These are phyloP conservation scores for Megaceryle torquata DNA, from an alignment of 2,113 vertebrate species.

Conservation along the genomic window DNA sequence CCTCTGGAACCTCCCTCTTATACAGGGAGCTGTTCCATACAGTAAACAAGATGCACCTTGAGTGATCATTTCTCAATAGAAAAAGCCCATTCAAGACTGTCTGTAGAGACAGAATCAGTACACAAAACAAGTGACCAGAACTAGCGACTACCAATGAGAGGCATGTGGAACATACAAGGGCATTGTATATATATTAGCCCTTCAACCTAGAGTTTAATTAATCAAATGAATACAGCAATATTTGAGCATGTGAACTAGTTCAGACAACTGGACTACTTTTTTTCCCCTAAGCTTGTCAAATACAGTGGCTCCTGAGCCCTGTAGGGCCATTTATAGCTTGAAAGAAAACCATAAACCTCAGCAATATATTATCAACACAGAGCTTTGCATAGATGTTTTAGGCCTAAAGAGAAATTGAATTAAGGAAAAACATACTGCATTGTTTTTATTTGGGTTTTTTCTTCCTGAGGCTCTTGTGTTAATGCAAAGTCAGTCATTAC, in stretches of 20 bases:
- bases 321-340: background rate
- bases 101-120: background rate
- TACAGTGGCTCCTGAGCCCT: background rate
- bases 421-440: background rate
- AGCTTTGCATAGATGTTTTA: background rate
- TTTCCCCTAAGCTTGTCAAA: background rate
- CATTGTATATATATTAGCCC: background rate
- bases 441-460: background rate
- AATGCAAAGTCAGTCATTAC: background rate
- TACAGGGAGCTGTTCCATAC: background rate
- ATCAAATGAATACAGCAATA: background rate
- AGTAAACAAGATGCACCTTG: background rate
- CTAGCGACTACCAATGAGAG: background rate
- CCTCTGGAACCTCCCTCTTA: background rate
- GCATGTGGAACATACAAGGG: background rate
- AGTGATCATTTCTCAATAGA: background rate
- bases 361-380: background rate
- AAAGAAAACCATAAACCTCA: background rate
- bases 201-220: background rate
- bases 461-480: background rate
- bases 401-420: background rate
- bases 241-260: background rate
- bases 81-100: background rate
- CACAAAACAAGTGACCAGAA: background rate
- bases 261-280: background rate